Evolutionary conservation across 1,140 invertebrate genomes (phyloP).

Genomic region (Saccostrea glomerata): DNA sequence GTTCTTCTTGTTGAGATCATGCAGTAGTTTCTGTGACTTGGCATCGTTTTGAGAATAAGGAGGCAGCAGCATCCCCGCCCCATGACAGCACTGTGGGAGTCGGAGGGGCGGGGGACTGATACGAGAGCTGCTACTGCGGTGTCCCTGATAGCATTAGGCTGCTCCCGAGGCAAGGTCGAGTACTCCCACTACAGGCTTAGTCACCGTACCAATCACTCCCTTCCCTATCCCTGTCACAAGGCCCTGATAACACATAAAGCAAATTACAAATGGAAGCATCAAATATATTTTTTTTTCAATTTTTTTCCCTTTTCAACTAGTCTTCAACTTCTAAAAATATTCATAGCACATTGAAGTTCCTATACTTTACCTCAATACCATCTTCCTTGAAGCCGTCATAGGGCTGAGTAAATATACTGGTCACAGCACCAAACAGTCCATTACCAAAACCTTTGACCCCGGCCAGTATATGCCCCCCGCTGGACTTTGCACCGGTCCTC

Average conservation of each 20-base stretch:
- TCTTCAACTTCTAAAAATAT: background rate
- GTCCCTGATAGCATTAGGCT: constrained; percentile 94
- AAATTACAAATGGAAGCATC: background rate
- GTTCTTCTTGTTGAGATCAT: constrained; percentile 88
- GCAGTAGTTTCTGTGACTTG: constrained; percentile 90
- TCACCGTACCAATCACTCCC: constrained; percentile 96
- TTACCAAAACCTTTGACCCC: constrained; percentile 95
- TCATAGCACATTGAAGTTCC: background rate
- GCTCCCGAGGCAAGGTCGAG: constrained; percentile 96
- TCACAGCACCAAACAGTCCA: constrained; percentile 94
- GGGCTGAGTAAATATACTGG: constrained; percentile 94
- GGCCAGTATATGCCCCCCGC: constrained; percentile 88
- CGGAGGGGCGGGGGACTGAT: constrained; percentile 84
- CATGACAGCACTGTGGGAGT: constrained; percentile 88
- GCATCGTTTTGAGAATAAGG: constrained; percentile 88
- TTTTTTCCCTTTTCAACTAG: background rate
- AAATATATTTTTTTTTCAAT: background rate
- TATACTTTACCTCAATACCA: constrained; percentile 84
- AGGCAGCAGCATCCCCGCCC: constrained; percentile 90
- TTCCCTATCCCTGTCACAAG: constrained; percentile 94
- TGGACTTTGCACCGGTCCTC: constrained; percentile 81
- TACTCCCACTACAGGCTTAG: constrained; percentile 97
- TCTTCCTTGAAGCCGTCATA: constrained; percentile 92
- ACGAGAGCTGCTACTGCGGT: constrained; percentile 82
- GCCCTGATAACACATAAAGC: constrained; percentile 81